phyloP scores from a whole-genome alignment of 2,888 invertebrate species.

The Phlogophora meticulosa region DNA sequence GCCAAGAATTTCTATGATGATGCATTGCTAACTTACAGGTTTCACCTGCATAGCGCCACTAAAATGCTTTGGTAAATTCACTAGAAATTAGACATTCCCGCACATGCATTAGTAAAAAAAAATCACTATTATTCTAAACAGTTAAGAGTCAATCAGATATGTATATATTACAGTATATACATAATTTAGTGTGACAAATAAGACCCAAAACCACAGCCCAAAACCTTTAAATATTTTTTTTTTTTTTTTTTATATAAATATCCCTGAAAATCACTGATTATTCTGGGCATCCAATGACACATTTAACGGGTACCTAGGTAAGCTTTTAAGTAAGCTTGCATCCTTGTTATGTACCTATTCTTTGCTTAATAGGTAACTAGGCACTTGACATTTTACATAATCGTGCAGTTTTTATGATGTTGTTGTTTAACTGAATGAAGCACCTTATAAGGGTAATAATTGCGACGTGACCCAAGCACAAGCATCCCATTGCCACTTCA shows the following conservation, averaged over 20 bases:
- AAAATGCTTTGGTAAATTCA: constrained; percentile 13
- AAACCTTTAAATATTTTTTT: not conserved
- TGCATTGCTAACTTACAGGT: constrained; percentile 2
- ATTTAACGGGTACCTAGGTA: not conserved
- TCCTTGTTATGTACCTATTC: constrained; percentile 3
- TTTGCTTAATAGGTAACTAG: not conserved
- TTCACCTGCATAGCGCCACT: constrained; percentile 22
- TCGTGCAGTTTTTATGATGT: constrained; percentile 31
- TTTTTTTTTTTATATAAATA: too few species aligned
- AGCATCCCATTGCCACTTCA: not conserved
- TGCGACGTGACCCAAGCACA: not conserved
- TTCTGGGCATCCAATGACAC: not conserved
- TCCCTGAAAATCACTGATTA: too few species aligned
- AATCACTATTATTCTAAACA: not conserved
- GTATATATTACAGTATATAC: too few species aligned
- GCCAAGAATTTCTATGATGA: constrained; percentile 19
- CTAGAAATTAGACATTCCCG: not conserved
- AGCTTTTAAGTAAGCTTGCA: constrained; percentile 22
- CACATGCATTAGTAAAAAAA: not conserved
- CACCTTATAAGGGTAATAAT: constrained; percentile 23
- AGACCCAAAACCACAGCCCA: not conserved
- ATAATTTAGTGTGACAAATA: too few species aligned
- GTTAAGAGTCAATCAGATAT: not conserved
- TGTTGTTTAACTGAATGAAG: constrained; percentile 8
- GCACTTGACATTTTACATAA: constrained; percentile 43